Evolutionary conservation across 2,113 vertebrate species (phyloP).

Genomic region (Thamnophis sirtalis): DNA sequence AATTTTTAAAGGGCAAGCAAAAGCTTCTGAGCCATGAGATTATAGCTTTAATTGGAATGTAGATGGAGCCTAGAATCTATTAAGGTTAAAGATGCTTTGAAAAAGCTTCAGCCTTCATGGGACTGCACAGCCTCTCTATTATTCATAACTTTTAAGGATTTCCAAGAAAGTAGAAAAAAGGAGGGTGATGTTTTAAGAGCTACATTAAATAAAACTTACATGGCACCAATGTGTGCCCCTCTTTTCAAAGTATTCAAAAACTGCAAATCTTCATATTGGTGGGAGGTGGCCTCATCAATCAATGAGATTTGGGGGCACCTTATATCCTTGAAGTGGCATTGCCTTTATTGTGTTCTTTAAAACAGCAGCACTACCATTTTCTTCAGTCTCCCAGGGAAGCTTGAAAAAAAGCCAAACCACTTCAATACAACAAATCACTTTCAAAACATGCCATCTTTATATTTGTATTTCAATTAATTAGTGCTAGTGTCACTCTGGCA

Average conservation of each 20-base stretch:
- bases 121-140: background rate
- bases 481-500: no score
- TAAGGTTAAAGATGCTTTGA: background rate
- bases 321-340: background rate
- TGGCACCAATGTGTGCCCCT: background rate
- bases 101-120: background rate
- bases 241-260: background rate
- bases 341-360: background rate
- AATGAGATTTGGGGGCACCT: background rate
- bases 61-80: background rate
- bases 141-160: background rate
- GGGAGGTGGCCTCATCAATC: background rate
- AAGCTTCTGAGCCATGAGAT: background rate
- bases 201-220: background rate
- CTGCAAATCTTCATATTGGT: background rate
- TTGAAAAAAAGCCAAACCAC: background rate
- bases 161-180: background rate
- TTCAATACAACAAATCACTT: background rate
- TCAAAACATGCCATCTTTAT: background rate
- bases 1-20: slow-evolving; percentile 49
- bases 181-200: background rate
- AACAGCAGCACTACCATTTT: background rate
- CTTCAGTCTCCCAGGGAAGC: background rate
- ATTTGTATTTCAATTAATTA: background rate
- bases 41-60: background rate